phyloP scores from a whole-genome alignment of 2,113 vertebrate species.

The Alligator sinensis region DNA sequence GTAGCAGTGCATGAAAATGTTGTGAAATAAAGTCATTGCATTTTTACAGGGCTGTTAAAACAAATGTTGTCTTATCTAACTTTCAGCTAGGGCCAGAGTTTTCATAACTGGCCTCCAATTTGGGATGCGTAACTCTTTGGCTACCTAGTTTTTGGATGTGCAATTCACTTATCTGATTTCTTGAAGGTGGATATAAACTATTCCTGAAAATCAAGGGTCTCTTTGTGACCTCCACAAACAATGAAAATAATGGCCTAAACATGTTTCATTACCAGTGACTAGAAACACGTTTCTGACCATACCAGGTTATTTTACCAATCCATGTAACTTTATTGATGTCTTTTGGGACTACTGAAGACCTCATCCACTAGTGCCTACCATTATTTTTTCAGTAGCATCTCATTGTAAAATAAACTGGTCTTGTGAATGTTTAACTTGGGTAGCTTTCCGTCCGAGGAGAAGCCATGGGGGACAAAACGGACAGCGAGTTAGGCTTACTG shows the following conservation, averaged over 20 bases:
- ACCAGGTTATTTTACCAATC: background rate
- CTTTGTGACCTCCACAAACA: accelerated
- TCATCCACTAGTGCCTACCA: background rate
- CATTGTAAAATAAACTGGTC: background rate
- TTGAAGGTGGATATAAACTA: background rate
- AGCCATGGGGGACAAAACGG: too few relatives aligned
- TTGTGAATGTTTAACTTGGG: background rate
- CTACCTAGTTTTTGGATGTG: background rate
- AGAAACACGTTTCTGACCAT: background rate
- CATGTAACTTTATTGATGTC: background rate
- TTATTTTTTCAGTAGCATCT: background rate
- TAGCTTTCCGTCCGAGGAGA: background rate
- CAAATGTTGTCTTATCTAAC: background rate
- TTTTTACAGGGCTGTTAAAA: background rate
- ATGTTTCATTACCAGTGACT: background rate
- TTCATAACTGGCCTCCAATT: background rate
- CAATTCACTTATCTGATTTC: background rate
- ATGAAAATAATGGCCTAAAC: background rate
- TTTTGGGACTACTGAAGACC: background rate
- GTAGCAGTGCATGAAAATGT: background rate
- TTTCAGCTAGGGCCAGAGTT: background rate
- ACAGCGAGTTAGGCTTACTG: background rate
- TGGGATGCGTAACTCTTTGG: background rate
- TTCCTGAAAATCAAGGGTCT: background rate
- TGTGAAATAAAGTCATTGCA: background rate